A percentile compares a stretch with the other conserved stretches of the same genome.
These are phyloP conservation scores for Rhabdomys pumilio DNA, from an alignment of 2,797 vertebrate genomes.

Conservation along the genomic window DNA sequence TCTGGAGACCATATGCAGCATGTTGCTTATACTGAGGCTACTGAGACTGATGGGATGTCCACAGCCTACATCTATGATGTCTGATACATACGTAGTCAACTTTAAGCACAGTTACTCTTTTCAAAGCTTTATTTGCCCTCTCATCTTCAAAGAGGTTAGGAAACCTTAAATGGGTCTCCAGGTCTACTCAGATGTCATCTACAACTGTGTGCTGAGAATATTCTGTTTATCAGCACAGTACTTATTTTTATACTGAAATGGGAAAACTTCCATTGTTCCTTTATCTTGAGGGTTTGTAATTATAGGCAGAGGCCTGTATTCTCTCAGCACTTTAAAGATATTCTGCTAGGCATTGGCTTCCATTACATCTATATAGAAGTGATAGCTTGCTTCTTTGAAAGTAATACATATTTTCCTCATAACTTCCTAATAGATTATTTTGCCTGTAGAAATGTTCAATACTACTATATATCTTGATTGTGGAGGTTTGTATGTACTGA, in stretches of 20 bases:
- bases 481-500: background rate
- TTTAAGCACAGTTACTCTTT: background rate
- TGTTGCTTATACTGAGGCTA: background rate
- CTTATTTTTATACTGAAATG: background rate
- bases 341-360: background rate
- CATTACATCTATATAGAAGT: background rate
- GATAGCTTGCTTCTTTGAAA: slow-evolving; percentile 13
- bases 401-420: slow-evolving; percentile 1
- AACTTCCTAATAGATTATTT: background rate
- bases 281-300: background rate
- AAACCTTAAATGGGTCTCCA: background rate
- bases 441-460: background rate
- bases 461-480: background rate
- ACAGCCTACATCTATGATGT: background rate
- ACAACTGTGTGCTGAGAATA: background rate
- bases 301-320: background rate
- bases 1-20: background rate
- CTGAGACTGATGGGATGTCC: background rate
- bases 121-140: background rate
- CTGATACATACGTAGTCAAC: background rate
- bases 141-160: background rate
- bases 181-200: background rate
- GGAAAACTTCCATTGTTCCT: background rate
- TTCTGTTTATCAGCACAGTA: background rate
- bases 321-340: background rate